Percentiles rank a stretch among this genome's conserved stretches.
Conservation (phyloP, 2,797 vertebrate genomes). For the Threskiornis aethiopicus region DNA sequence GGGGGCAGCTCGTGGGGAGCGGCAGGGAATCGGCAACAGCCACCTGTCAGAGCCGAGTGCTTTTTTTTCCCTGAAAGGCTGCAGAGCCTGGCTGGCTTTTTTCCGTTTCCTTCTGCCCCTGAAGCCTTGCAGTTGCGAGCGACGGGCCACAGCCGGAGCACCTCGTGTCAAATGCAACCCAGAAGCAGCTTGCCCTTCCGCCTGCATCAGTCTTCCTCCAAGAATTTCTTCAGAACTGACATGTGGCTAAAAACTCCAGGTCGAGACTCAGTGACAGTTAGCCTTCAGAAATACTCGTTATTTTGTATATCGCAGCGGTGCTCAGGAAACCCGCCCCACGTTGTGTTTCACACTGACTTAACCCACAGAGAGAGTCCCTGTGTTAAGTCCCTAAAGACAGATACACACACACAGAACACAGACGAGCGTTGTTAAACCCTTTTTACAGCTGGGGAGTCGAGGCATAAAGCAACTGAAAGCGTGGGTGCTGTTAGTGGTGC, state of each 20-base stretch:
- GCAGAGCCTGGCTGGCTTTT: background rate
- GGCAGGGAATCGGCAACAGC: background rate
- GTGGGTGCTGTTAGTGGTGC: background rate
- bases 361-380: background rate
- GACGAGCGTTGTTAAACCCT: background rate
- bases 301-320: background rate
- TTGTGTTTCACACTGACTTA: background rate
- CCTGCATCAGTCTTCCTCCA: background rate
- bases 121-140: background rate
- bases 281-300: background rate
- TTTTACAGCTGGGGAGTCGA: background rate
- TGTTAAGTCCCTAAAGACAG: background rate
- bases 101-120: background rate
- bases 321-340: background rate
- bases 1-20: background rate
- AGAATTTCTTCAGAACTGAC: background rate
- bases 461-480: background rate
- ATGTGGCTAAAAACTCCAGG: background rate
- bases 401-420: background rate
- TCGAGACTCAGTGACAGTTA: background rate
- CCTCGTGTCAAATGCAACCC: fast-evolving
- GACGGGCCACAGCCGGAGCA: background rate
- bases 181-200: background rate
- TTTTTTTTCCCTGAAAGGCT: background rate
- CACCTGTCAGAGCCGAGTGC: fast-evolving